Percentiles rank a stretch among this genome's conserved stretches.
Conservation (phyloP, 2,113 vertebrate genomes). For the Cichladusa arquata region DNA sequence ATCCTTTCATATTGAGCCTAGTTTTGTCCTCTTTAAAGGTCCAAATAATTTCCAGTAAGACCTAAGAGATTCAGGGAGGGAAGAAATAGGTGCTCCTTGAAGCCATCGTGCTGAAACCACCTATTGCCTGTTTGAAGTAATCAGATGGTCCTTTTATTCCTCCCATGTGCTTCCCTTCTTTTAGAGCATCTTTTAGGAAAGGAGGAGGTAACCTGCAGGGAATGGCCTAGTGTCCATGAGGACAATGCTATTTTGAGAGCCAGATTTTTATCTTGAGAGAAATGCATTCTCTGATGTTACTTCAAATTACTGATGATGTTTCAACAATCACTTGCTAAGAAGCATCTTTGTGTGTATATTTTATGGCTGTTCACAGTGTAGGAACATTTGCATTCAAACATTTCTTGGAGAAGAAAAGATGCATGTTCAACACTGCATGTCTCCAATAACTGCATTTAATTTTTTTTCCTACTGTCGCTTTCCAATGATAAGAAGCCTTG, state of each 20-base stretch:
- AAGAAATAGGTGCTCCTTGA: not conserved
- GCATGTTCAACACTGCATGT: not conserved
- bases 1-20: not conserved
- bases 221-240: not conserved
- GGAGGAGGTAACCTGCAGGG: not conserved
- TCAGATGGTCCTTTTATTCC: not conserved
- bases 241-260: not conserved
- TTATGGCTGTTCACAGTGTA: not conserved
- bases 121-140: not conserved
- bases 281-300: not conserved
- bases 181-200: not conserved
- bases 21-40: not conserved
- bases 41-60: constrained; percentile 22
- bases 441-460: not conserved
- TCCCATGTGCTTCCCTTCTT: not conserved
- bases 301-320: not conserved
- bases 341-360: not conserved
- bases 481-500: not conserved
- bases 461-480: not conserved
- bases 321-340: not conserved
- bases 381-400: not conserved
- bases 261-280: not conserved
- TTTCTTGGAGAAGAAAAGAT: not conserved
- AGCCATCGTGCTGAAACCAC: not conserved
- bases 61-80: not conserved